Evolutionary conservation across 2,113 vertebrate genomes (phyloP).

Genomic region (Tragelaphus strepsiceros): DNA sequence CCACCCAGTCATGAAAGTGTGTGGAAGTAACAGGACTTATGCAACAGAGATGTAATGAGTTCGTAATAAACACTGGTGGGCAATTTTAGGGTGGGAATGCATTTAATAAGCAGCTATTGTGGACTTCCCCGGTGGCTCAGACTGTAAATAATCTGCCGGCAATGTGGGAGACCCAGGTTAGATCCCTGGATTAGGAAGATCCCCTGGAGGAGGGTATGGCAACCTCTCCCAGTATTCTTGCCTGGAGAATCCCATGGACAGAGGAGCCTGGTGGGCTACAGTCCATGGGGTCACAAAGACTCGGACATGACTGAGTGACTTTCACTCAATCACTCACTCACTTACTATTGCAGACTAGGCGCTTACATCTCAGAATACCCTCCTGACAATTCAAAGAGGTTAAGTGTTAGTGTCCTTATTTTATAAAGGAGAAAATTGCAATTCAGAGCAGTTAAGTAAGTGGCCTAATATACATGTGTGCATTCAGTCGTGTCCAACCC

Average conservation of each 20-base stretch:
- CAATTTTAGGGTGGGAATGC: neutral
- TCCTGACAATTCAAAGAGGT: neutral
- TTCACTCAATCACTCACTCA: no score
- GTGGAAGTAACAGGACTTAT: neutral
- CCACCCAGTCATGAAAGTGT: neutral
- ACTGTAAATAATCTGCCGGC: neutral
- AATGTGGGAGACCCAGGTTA: neutral
- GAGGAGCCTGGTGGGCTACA: neutral
- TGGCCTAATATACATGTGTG: neutral
- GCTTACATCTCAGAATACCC: neutral
- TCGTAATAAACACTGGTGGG: neutral
- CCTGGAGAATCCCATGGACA: neutral
- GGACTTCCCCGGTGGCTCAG: neutral
- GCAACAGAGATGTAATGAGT: neutral
- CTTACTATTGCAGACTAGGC: no score
- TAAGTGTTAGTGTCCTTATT: neutral
- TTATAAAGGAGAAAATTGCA: neutral
- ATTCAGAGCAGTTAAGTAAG: neutral
- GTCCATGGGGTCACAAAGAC: neutral
- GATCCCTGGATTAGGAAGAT: neutral
- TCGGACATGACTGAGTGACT: no score
- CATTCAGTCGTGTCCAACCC: no score
- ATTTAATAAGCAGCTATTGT: neutral
- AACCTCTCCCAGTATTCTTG: neutral
- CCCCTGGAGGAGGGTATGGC: neutral